Evolutionary conservation across 2,113 vertebrate species (phyloP), one percentile per base, ranked within the genome.

Genomic region (Poeciliopsis retropinna): DNA sequence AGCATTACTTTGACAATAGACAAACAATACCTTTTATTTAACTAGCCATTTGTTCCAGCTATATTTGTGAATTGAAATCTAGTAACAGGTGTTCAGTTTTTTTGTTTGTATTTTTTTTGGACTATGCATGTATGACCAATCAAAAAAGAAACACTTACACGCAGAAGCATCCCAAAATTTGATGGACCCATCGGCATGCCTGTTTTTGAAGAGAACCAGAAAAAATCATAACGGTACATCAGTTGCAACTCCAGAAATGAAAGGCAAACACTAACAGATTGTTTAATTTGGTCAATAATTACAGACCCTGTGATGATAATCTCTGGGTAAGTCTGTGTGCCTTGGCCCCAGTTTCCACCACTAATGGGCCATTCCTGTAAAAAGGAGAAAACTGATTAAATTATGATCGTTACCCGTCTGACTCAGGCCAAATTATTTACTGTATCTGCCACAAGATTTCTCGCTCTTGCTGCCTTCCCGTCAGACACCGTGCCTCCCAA

Each of bases 151-250:
- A 13, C 69, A 96, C 97, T 96, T 88, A 98, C 97, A 91, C 91
- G 97, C 97, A 92, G 98, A 99, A 8, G 98, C 97, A 86, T 99
- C 98, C 98, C 98, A 99, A 85, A 99, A 99, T 82, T 99, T 99
- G 85, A 99, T 87, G 10, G 98, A 97, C 54, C 98, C 98, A 91
- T 99, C 98, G 82, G 98, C 98, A 90, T 99, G 98, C 83, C 98
- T 99, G 87, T 73, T 67, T 80, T 44, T n/a, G 3, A 54, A 85
- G 85, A 87, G 78, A 28, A 67, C 51, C 25, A 10, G 31, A 60
- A 4, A 57, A 44, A 1, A 41, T 39, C 17, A 31, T 1, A 57
- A 51, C 2, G 10, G 10, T 37, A 37, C 5, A 27, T 17, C 3
- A 64, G 60, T 54, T 7, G 11, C 54, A 64, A 8, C 30, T 19